Conservation (phyloP, 2,113 vertebrate species). For the Carassius carassius region DNA sequence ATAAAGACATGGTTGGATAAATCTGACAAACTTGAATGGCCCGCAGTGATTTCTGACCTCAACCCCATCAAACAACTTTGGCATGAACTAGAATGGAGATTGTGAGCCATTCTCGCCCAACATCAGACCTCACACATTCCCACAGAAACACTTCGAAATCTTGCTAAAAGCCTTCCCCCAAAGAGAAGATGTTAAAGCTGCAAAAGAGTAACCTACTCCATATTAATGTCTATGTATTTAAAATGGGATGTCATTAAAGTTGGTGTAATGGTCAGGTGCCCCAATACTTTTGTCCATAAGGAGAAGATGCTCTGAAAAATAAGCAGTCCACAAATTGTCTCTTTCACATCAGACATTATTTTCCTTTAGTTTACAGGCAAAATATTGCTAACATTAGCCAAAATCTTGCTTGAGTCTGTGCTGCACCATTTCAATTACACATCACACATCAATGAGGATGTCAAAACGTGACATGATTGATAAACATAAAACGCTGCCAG, state of each 20-base stretch:
- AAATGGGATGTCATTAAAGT: too few relatives aligned
- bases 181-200: not conserved
- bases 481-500: not conserved
- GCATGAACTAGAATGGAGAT: not conserved
- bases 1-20: not conserved
- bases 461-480: not conserved
- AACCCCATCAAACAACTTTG: not conserved
- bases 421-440: not conserved
- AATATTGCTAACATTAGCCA: not conserved
- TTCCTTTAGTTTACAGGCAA: not conserved
- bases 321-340: not conserved
- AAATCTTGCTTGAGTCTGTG: not conserved
- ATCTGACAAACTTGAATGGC: not conserved
- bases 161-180: not conserved
- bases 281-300: not conserved
- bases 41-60: not conserved
- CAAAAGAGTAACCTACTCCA: too few relatives aligned
- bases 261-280: not conserved
- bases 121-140: not conserved
- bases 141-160: not conserved
- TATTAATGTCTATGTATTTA: too few relatives aligned
- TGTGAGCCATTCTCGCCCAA: not conserved
- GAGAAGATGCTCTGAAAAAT: too few relatives aligned
- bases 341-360: too few relatives aligned
- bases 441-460: not conserved